Conservation (phyloP, 2,113 vertebrate species). For the Lota lota region DNA sequence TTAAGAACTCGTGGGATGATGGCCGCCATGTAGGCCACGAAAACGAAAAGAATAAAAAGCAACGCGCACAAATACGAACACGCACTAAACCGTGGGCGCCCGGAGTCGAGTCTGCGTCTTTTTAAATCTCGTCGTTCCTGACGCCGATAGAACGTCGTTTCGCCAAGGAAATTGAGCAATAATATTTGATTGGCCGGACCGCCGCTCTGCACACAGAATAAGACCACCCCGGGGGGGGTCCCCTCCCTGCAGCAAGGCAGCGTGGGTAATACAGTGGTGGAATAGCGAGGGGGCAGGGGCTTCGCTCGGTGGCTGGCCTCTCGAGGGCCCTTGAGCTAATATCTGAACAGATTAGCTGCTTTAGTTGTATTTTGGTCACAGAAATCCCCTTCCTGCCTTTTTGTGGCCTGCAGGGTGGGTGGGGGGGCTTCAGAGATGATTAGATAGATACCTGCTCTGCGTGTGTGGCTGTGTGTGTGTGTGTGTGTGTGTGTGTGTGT, state of each 20-base stretch:
- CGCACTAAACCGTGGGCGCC: no score
- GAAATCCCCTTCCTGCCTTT: slow-evolving; percentile 65
- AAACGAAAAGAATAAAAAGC: no score
- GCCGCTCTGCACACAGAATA: slow-evolving; percentile 24
- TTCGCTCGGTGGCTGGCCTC: slow-evolving; percentile 51
- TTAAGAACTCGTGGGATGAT: no score
- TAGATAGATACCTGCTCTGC: neutral
- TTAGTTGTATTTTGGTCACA: slow-evolving; percentile 74
- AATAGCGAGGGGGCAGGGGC: slow-evolving; percentile 47
- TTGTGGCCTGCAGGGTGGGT: slow-evolving; percentile 54
- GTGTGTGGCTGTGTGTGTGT: slow-evolving; percentile 7
- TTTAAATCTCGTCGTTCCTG: no score
- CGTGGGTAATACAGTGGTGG: slow-evolving; percentile 53
- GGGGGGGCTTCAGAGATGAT: slow-evolving; percentile 13
- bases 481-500: slow-evolving; percentile 11
- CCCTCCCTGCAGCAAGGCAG: slow-evolving; percentile 55
- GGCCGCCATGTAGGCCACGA: no score
- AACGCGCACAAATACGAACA: no score
- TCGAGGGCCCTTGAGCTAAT: slow-evolving; percentile 74
- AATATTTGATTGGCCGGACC: slow-evolving; percentile 61
- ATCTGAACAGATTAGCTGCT: slow-evolving; percentile 77
- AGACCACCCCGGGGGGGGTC: slow-evolving; percentile 55
- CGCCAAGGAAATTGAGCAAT: slow-evolving; percentile 60
- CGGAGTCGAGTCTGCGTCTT: no score
- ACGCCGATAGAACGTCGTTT: no score